Conservation (phyloP, 2,888 invertebrate genomes). For the Eledona agricola region DNA sequence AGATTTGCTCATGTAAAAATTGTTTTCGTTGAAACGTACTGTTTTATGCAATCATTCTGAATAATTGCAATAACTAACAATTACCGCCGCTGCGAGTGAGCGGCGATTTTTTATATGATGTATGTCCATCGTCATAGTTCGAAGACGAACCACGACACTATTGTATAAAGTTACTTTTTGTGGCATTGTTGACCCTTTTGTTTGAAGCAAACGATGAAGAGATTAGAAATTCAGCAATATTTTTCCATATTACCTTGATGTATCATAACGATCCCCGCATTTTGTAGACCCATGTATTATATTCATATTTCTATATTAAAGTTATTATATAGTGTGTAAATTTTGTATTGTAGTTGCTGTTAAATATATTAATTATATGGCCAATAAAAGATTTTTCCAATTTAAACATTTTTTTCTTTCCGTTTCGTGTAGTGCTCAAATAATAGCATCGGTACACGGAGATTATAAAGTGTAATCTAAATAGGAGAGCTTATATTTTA, state of each 20-base stretch:
- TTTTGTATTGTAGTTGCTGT: constrained; percentile 80
- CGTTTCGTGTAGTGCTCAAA: constrained; percentile 41
- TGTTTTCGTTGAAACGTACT: constrained; percentile 61
- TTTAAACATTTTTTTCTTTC: constrained; percentile 43
- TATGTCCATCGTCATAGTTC: constrained; percentile 20
- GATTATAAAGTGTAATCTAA: constrained; percentile 52
- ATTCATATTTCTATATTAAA: constrained; percentile 66
- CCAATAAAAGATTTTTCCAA: constrained; percentile 74
- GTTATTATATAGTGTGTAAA: constrained; percentile 75
- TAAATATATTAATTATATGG: constrained; percentile 77
- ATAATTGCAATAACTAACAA: constrained; percentile 44
- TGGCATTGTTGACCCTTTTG: constrained; percentile 58
- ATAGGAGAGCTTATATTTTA: constrained; percentile 48
- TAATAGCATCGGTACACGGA: constrained; percentile 43
- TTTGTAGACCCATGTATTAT: constrained; percentile 64
- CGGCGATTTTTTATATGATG: constrained; percentile 20
- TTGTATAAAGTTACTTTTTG: constrained; percentile 51
- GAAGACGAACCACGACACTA: constrained; percentile 27
- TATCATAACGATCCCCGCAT: constrained; percentile 59
- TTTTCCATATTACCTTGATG: constrained; percentile 64
- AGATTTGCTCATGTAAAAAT: constrained; percentile 63
- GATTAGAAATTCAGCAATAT: constrained; percentile 64
- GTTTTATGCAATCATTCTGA: constrained; percentile 50
- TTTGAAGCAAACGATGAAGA: constrained; percentile 60
- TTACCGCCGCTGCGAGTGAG: constrained; percentile 34